Evolutionary conservation across 2,113 vertebrate species (phyloP), one percentile per base, ranked within the genome.

Genomic region (Peucedramus taeniatus): DNA sequence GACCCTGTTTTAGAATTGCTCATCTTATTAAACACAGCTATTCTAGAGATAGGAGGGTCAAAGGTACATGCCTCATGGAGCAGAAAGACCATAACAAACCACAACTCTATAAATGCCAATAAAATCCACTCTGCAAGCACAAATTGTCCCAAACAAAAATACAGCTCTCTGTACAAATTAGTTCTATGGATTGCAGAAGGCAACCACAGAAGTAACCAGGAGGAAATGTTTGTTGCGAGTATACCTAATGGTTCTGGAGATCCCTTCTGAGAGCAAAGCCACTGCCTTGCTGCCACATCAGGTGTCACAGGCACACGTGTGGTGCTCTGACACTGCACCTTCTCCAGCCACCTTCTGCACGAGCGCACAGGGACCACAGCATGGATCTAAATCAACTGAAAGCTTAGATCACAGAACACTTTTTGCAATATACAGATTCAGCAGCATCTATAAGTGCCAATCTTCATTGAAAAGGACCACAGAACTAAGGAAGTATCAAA

Each of bases 341-440:
- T 16, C 60, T 9, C 10, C 57, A 78, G 70, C 4, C 6, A 2
- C 31, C 12, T 28, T 37, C 76, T 24, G 26, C 18, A 17, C 0
- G 0, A 79, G 7, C 0, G 14, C 68, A 57, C 33, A 0, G 4
- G 10, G 18, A 27, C 35, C 17, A 20, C n/a, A 63, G 42, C 57
- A 30, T 0, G 0, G 19, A 37, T 27, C 45, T 6, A 13, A 37
- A 10, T 1, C 8, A 45, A 5, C 27, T 7, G 7, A 19, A 54
- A 66, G 23, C 23, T 27, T 1, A 9, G 7, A 22, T 6, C 18
- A 13, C 4, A 10, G 9, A 77, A 56, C 10, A 3, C 13, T 14
- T 42, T 8, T 9, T 40, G 84, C 45, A 49, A 47, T 7, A 26
- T 1, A 31, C 5, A 35, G 7, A 37, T 44, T 16, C 72, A 70